These are phyloP conservation scores for Amblyopsis rosae DNA, from an alignment of 2,113 vertebrate species.

Conservation along the genomic window DNA sequence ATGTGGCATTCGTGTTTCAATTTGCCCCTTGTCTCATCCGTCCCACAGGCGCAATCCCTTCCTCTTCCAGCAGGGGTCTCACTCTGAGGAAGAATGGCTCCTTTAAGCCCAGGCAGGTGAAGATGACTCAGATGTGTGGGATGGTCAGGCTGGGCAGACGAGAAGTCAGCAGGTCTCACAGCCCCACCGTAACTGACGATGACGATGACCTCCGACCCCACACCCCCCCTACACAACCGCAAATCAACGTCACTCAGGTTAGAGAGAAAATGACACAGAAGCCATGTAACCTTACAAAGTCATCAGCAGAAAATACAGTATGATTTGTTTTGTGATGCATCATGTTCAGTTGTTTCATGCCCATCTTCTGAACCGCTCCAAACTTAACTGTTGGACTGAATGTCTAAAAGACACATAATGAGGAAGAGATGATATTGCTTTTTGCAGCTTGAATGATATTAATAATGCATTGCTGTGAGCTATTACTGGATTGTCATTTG, in stretches of 20 bases:
- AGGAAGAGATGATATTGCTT: background rate
- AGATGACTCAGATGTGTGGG: constrained; percentile 80
- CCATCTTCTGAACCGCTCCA: background rate
- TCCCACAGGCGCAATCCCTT: constrained; percentile 38
- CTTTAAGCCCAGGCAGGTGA: constrained; percentile 70
- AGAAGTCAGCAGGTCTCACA: constrained; percentile 70
- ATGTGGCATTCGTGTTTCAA: background rate
- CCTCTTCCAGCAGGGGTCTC: constrained; percentile 57
- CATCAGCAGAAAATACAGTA: background rate
- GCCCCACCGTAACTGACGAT: constrained; percentile 54
- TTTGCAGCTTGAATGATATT: background rate
- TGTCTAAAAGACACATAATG: background rate
- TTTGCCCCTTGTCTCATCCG: background rate
- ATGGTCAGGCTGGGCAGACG: constrained; percentile 72
- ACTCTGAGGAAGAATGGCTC: constrained; percentile 52
- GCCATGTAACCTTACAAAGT: background rate
- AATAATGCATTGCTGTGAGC: background rate
- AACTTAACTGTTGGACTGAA: background rate
- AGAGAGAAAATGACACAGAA: background rate
- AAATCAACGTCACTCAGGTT: constrained; percentile 45
- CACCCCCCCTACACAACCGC: constrained; percentile 29
- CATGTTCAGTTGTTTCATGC: background rate
- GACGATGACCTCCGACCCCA: constrained; percentile 40
- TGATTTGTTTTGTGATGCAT: background rate
- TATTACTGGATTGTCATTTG: constrained; percentile 14